These are phyloP conservation scores for Characodon lateralis DNA, from an alignment of 2,797 vertebrate genomes.

Conservation along the genomic window DNA sequence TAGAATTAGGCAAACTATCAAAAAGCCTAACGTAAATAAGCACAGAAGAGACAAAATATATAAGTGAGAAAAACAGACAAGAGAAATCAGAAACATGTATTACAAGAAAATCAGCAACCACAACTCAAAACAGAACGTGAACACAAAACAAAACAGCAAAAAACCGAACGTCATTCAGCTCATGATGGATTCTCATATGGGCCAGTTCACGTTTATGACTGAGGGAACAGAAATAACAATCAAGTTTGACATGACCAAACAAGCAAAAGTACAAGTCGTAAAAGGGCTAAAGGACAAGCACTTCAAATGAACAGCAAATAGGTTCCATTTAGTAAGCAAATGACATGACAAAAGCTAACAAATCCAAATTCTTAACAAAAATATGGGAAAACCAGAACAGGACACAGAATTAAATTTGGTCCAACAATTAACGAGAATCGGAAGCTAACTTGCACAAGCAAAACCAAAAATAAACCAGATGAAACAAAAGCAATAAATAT, in stretches of 20 bases:
- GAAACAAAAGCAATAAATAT: background rate
- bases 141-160: background rate
- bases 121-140: background rate
- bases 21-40: background rate
- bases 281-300: no score
- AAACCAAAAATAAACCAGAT: background rate
- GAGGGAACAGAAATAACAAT: background rate
- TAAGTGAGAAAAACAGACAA: background rate
- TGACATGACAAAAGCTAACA: background rate
- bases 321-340: background rate
- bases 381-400: background rate
- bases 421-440: background rate
- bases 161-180: background rate
- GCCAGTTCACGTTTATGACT: background rate
- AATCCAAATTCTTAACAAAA: background rate
- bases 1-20: background rate
- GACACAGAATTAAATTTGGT: background rate
- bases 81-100: background rate
- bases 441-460: background rate
- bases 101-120: background rate
- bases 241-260: background rate
- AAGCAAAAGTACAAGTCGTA: background rate
- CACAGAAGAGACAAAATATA: background rate
- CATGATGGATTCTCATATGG: background rate
- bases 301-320: no score